Base-by-base conservation (phyloP, 2,113 vertebrate genomes). In the Boulengeromyrus knoepffleri region DNA sequence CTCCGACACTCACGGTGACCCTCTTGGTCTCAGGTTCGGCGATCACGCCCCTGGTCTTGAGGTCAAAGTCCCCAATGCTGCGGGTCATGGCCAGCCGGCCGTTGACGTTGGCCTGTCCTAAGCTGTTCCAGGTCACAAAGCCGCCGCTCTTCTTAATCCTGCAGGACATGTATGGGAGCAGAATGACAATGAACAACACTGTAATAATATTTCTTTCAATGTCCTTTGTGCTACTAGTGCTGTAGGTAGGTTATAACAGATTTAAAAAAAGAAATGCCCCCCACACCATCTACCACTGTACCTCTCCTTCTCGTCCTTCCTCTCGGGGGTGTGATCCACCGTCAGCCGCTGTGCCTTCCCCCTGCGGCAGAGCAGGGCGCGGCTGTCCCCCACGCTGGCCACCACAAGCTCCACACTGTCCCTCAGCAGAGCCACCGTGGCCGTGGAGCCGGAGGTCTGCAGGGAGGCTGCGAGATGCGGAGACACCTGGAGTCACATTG, bases 221-320 rank as follows among this genome's bases (percentile, higher is more conserved):
- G 27, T 70, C 62, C 62, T 42, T 80, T 80, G 74, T 42, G 62
- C 3, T 31, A 42, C 17, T 42, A 42, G 36, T 19, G 36, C 15
- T 42, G 36, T 80, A 42, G 17, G 31, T 17, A 80, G 31, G 5
- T 80, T 39, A 77, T 39, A 39, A 77, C 4, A 36, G 66, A 74
- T 36, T 12, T 17, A 5, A 74, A 74, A 74, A 31, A 13, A 15
- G 27, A 66, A 66, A 3, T 27, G 3, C 2, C 62, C 31, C 66
- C 56, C 31, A 31, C 56, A 24, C 58, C 3, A 2, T 12, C 31
- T 5, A 13, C 12, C 74, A 19, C 31, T 39, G 39, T 95, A 99
- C 99, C 99, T 99, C 92, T 98, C 97, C 90, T 99, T 99, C 92
- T 99, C 99, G 17, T 99, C 98, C 93, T 98, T 99, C 91, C 99